Percentiles rank a stretch among this genome's conserved stretches.
Conservation (phyloP, 30 jellyfish, hydroid and myxozoan genomes). For the Haliclystus octoradiatus region DNA sequence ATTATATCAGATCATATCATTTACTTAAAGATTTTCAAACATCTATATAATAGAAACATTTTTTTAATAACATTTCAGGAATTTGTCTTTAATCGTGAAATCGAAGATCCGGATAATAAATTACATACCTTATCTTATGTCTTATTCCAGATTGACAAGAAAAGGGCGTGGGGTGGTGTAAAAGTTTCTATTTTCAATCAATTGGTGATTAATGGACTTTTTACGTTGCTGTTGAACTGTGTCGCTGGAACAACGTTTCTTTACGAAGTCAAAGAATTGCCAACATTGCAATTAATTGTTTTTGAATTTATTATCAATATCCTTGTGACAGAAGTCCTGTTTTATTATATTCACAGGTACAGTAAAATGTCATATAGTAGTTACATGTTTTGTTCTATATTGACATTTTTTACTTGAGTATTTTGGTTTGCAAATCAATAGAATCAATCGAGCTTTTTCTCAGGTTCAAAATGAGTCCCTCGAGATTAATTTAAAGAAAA, state of each 20-base stretch:
- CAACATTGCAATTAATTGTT: slow-evolving; percentile 79
- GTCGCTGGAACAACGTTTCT: slow-evolving; percentile 22
- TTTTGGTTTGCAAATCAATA: no score
- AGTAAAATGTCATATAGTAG: background rate
- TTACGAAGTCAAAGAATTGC: slow-evolving; percentile 57
- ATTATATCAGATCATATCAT: no score
- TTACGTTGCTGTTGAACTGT: slow-evolving; percentile 20
- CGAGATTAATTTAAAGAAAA: no score
- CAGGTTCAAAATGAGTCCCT: no score
- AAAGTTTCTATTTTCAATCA: slow-evolving; percentile 70
- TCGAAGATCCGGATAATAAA: no score
- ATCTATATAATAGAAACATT: no score
- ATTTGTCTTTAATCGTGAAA: no score
- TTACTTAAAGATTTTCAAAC: no score
- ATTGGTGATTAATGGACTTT: slow-evolving; percentile 28
- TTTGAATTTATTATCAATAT: slow-evolving; percentile 48
- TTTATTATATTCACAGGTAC: slow-evolving; percentile 80
- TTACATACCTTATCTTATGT: background rate
- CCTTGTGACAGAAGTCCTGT: slow-evolving; percentile 62
- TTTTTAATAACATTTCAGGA: no score
- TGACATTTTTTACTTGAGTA: no score
- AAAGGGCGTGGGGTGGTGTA: slow-evolving; percentile 29
- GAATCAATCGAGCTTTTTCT: no score
- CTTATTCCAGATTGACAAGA: slow-evolving; percentile 52
- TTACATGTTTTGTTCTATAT: no score